phyloP scores from a whole-genome alignment of 2,888 invertebrate genomes.

The Pollenia angustigena region DNA sequence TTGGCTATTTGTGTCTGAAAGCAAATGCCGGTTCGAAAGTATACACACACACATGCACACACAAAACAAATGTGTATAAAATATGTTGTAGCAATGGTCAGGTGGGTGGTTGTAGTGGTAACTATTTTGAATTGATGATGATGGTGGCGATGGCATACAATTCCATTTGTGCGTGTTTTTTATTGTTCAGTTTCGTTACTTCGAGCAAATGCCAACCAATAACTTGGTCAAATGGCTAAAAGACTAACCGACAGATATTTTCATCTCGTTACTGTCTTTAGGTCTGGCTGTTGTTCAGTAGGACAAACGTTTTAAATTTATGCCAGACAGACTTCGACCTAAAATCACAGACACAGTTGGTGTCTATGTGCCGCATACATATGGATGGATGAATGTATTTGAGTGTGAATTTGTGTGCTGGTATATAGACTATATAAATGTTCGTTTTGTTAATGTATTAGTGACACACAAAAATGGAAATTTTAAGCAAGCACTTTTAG shows the following conservation, averaged over 20 bases:
- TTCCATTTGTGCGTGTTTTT: constrained; percentile 47
- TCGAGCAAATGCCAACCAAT: constrained; percentile 48
- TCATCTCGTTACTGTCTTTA: constrained; percentile 24
- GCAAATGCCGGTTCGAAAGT: constrained; percentile 44
- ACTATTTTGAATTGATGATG: not conserved
- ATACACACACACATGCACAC: not conserved
- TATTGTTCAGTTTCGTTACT: constrained; percentile 26
- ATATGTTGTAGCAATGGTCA: not conserved
- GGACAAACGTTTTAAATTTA: constrained; percentile 43
- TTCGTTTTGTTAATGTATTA: constrained; percentile 40
- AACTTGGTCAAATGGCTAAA: constrained; percentile 53
- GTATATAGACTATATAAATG: not conserved
- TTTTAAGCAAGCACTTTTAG: constrained; percentile 22
- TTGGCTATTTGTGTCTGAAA: constrained; percentile 35
- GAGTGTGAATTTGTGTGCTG: constrained; percentile 7
- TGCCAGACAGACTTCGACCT: constrained; percentile 73
- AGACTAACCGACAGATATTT: not conserved
- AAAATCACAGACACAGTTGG: constrained; percentile 70
- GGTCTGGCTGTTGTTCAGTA: constrained; percentile 39
- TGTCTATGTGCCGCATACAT: constrained; percentile 33
- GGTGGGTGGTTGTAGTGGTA: not conserved
- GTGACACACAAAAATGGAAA: constrained; percentile 40
- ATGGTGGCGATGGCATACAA: not conserved
- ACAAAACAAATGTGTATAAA: not conserved
- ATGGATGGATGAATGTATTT: constrained; percentile 3